Base-by-base conservation (phyloP, 2,888 invertebrate genomes). In the Gasteruption jaculator region DNA sequence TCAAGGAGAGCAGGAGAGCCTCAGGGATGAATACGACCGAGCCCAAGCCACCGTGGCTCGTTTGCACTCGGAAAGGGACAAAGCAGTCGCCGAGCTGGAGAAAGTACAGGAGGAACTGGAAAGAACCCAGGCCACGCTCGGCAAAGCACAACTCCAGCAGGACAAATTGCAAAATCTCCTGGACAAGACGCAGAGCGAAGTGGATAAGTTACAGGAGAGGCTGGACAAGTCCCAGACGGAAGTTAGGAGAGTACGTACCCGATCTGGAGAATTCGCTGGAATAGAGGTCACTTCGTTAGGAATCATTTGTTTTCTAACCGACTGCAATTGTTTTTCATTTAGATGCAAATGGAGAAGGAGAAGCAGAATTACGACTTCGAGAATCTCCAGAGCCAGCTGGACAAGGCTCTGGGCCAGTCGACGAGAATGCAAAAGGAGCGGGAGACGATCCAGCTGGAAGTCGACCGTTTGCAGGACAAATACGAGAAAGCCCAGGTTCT, bases 331-430 rank as follows among this genome's bases (percentile, higher is more conserved):
- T n/a, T n/a, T n/a, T n/a, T n/a, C 24, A 15, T 2, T 21, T 54
- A 86, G 86, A 77, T 85, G 66, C 88, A 89, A 79, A 81, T 91
- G 66, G 93, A 93, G 68, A 88, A 89, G 56, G 93, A 93, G 74
- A 92, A 92, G 70, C 82, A 86, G 58, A 83, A 83, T 50, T 92
- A 90, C 72, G 93, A 93, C 73, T 90, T 88, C 71, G 92, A 92
- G 63, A 90, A 87, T 58, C 75, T 91, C 49, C 91, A 92, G 68
- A 86, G 90, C 33, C 92, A 93, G 71, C 76, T 93, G 68, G 92
- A 92, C 75, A 92, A 92, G 73, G 85, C 90, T 24, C 77, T 91
- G 49, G 91, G 89, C 12, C 90, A 91, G 70, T 82, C 89, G 32
- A 85, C 86, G 38, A 79, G 92, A 41, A 80, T 91, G 63, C 91